Evolutionary conservation across 2,113 vertebrate genomes (phyloP).

Genomic region (Bujurquina vittata): DNA sequence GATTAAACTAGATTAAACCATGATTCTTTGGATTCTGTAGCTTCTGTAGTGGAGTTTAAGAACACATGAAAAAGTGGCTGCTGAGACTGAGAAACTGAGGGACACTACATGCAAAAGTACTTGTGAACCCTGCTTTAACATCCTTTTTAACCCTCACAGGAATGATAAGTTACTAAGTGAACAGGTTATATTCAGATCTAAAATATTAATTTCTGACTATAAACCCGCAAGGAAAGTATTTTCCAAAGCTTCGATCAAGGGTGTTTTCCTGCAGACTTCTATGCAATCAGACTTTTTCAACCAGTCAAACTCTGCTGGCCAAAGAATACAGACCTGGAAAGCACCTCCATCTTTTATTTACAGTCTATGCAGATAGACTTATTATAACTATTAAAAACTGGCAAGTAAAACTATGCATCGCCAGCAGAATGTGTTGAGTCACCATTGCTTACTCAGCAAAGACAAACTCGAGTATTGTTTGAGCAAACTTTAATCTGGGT

Average conservation of each 20-base stretch:
- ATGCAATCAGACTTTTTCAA: too few relatives aligned
- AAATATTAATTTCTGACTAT: too few relatives aligned
- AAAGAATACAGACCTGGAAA: background rate
- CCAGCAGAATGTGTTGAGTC: background rate
- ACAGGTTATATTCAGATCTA: too few relatives aligned
- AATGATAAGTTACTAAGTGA: too few relatives aligned
- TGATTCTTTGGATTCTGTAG: background rate
- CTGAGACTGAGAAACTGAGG: background rate
- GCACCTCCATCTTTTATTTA: background rate
- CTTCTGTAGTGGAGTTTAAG: rapidly evolving
- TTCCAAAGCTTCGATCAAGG: too few relatives aligned
- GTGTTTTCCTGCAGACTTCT: too few relatives aligned
- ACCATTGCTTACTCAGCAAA: background rate
- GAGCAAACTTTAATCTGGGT: too few relatives aligned
- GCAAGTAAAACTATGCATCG: background rate
- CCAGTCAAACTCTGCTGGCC: background rate
- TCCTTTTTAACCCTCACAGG: too few relatives aligned
- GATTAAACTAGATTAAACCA: background rate
- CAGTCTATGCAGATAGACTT: background rate
- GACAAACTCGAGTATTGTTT: background rate
- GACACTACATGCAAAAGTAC: background rate
- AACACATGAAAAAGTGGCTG: background rate
- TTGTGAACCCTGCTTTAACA: too few relatives aligned
- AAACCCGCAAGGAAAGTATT: too few relatives aligned
- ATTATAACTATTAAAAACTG: background rate